Evolutionary conservation across 2,797 vertebrate genomes (phyloP), one percentile per base, ranked within the genome.

Genomic region (Xyrichtys novacula): DNA sequence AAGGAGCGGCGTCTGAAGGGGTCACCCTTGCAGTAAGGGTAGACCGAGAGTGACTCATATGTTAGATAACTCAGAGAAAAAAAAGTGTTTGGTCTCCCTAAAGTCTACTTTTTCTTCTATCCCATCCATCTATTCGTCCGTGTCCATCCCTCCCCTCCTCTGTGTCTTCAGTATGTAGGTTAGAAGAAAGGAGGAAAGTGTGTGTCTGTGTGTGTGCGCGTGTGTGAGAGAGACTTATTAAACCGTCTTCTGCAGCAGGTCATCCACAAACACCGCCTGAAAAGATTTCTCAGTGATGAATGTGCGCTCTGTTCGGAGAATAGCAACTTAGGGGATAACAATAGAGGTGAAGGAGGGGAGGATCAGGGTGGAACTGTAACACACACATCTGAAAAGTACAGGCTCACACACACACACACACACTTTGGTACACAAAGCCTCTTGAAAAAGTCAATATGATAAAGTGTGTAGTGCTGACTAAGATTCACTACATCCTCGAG

Each of bases 251-350:
- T 40, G 60, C 54, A 1, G 71, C 79, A 55, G 72, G 83, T 86
- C 80, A 46, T 81, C 76, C 62, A 78, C 66, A 70, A 72, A 66
- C 54, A 16, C 26, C 40, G 65, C 64, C 72, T 61, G 74, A 59
- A 65, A 78, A 74, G 76, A 57, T 28, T 34, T 63, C 38, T 26
- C 38, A 65, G 57, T 84, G 78, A 86, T 78, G 69, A 86, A 81
- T 80, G 85, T 44, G 59, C 19, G 43, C 71, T 59, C 71, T 66
- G 65, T 70, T 65, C 59, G 50, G 66, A 56, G 58, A 64, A 71
- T 31, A 61, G 69, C 49, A 66, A 73, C 38, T 50, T 34, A 2
- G 57, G 43, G 65, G 65, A 79, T 72, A 67, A 85, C 78, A 84
- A 73, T 65, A 47, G 61, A 78, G 68, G 36, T 10, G 14, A 20